Evolutionary conservation across 2,113 vertebrate genomes (phyloP).

Genomic region (Nothocercus nigrocapillus): DNA sequence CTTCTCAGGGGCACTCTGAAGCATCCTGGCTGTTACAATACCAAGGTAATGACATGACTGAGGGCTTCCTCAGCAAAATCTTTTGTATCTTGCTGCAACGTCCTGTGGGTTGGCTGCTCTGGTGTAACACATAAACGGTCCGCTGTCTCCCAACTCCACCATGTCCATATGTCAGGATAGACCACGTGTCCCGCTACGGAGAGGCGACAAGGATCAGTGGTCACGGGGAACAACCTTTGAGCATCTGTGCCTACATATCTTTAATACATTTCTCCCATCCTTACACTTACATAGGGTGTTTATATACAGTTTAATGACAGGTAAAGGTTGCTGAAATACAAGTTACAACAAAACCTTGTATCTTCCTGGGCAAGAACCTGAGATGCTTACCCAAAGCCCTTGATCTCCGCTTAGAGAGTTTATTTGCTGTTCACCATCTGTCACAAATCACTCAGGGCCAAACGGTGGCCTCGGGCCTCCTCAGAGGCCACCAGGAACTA

Average conservation of each 20-base stretch:
- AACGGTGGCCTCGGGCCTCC: neutral
- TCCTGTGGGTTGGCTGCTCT: neutral
- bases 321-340: neutral
- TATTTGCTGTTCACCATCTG: conserved; percentile 6
- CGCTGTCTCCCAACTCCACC: neutral
- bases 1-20: neutral
- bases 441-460: conserved; percentile 22
- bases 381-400: conserved; percentile 2
- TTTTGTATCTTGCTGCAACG: neutral
- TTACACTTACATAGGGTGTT: neutral
- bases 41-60: neutral
- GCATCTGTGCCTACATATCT: neutral
- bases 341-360: neutral
- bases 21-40: neutral
- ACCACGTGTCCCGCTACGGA: accelerated
- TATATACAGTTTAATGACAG: neutral
- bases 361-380: neutral
- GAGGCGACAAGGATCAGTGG: neutral
- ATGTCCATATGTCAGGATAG: neutral
- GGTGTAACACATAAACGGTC: neutral
- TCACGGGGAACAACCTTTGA: neutral
- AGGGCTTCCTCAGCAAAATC: neutral
- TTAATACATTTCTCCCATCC: neutral
- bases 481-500: neutral
- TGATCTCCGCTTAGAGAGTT: neutral